Evolutionary conservation across 2,797 vertebrate species (phyloP).

Genomic region (Acanthopagrus latus): DNA sequence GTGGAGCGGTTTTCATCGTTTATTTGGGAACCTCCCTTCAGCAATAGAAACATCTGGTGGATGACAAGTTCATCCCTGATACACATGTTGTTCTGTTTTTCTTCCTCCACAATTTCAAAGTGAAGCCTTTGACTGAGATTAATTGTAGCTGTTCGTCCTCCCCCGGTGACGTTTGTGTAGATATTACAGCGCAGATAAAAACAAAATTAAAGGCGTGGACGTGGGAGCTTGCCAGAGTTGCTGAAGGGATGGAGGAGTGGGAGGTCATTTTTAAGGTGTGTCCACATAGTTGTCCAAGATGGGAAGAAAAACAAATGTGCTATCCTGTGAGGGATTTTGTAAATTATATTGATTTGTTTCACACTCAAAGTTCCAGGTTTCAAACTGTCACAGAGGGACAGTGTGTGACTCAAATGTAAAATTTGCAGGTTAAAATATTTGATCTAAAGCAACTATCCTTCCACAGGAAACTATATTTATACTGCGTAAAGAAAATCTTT

Average conservation of each 20-base stretch:
- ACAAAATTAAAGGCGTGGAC: slow-evolving; percentile 33
- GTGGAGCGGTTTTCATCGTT: not conserved
- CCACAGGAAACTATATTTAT: no score
- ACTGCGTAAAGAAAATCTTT: no score
- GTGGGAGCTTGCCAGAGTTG: not conserved
- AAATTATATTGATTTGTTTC: not conserved
- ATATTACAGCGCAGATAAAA: slow-evolving; percentile 25
- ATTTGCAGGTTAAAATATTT: not conserved
- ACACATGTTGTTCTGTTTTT: slow-evolving; percentile 58
- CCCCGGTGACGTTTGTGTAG: slow-evolving; percentile 27
- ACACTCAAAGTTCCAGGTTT: not conserved
- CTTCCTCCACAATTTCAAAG: slow-evolving; percentile 27
- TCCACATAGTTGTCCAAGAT: slow-evolving; percentile 20
- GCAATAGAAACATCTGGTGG: slow-evolving; percentile 41
- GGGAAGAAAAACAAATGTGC: not conserved
- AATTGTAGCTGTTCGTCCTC: not conserved
- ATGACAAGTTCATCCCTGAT: slow-evolving; percentile 40
- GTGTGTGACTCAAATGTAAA: not conserved
- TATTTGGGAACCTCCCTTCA: slow-evolving; percentile 18
- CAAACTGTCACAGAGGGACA: not conserved
- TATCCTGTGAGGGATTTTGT: slow-evolving; percentile 3
- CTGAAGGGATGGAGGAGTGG: slow-evolving; percentile 23
- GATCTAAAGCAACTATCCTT: not conserved
- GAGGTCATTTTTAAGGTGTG: slow-evolving; percentile 55
- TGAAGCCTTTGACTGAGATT: slow-evolving; percentile 5